A percentile compares a stretch with the other conserved stretches of the same genome.
These are phyloP conservation scores for Malacoraja senta DNA, from an alignment of 2,797 vertebrate genomes.

Conservation along the genomic window DNA sequence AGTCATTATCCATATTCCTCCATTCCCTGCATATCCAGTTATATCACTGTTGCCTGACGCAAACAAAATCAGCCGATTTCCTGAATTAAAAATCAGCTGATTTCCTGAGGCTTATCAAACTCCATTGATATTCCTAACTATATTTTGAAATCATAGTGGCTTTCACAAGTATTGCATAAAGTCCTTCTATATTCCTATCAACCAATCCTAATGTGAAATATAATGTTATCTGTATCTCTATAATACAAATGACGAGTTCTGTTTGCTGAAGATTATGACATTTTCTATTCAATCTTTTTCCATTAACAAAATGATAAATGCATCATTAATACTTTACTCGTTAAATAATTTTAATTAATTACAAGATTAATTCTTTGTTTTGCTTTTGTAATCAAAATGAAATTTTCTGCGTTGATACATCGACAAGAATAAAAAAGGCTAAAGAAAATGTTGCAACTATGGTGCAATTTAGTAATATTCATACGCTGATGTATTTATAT, in stretches of 20 bases:
- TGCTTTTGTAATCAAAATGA: neutral
- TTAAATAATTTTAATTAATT: neutral
- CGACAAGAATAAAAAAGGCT: neutral
- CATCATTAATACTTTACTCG: neutral
- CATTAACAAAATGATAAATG: conserved; percentile 1
- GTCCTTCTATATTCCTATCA: neutral
- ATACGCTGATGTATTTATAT: neutral
- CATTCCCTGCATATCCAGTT: too few species aligned
- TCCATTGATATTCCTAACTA: neutral
- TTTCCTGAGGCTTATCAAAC: neutral
- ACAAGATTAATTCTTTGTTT: neutral
- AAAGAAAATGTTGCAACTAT: neutral
- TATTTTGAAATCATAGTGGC: too few species aligned
- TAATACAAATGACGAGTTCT: neutral
- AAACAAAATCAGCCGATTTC: neutral
- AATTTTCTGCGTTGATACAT: neutral
- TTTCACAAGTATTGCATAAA: neutral
- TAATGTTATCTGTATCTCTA: neutral
- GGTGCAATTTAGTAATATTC: neutral
- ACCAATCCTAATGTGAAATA: neutral
- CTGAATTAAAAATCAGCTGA: neutral
- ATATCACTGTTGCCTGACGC: neutral
- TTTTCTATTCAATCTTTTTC: neutral
- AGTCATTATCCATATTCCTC: too few species aligned
- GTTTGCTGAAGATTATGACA: neutral